Evolutionary conservation across 2,888 invertebrate genomes (phyloP).

Genomic region (Lissocephala sabroskyi): DNA sequence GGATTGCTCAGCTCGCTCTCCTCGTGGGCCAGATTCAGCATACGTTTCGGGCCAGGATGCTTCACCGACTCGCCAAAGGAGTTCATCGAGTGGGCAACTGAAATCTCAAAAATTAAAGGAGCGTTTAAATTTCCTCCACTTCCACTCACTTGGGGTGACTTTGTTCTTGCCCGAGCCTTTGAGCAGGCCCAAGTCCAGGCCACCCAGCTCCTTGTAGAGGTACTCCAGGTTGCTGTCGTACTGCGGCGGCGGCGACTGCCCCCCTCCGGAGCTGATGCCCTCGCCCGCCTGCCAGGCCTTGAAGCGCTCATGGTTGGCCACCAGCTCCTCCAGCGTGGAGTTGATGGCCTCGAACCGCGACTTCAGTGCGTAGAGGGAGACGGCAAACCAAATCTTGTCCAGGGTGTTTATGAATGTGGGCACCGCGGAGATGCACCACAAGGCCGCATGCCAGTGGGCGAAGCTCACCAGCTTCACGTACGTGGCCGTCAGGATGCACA

Average conservation of each 20-base stretch:
- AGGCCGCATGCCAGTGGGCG: constrained; percentile 50
- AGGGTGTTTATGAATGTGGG: constrained; percentile 69
- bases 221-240: constrained; percentile 52
- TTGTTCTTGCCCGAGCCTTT: constrained; percentile 41
- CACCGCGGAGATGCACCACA: constrained; percentile 65
- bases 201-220: constrained; percentile 51
- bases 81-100: constrained; percentile 53
- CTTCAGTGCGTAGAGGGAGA: constrained; percentile 64
- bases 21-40: constrained; percentile 44
- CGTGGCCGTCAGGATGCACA: constrained; percentile 53
- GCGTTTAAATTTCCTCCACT: background rate
- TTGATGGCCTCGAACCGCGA: constrained; percentile 68
- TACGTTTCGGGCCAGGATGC: constrained; percentile 20
- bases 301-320: constrained; percentile 55
- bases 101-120: background rate
- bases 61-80: constrained; percentile 54
- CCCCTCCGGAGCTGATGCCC: background rate
- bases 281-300: constrained; percentile 33
- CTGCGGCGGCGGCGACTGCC: constrained; percentile 33
- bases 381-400: constrained; percentile 72
- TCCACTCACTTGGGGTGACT: constrained; percentile 46
- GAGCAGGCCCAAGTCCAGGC: constrained; percentile 39
- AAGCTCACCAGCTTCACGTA: constrained; percentile 59
- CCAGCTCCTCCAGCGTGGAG: constrained; percentile 45
- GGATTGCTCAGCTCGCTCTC: constrained; percentile 65